phyloP scores from a whole-genome alignment of 2,888 invertebrate species.

The Zaprionus bogoriensis region DNA sequence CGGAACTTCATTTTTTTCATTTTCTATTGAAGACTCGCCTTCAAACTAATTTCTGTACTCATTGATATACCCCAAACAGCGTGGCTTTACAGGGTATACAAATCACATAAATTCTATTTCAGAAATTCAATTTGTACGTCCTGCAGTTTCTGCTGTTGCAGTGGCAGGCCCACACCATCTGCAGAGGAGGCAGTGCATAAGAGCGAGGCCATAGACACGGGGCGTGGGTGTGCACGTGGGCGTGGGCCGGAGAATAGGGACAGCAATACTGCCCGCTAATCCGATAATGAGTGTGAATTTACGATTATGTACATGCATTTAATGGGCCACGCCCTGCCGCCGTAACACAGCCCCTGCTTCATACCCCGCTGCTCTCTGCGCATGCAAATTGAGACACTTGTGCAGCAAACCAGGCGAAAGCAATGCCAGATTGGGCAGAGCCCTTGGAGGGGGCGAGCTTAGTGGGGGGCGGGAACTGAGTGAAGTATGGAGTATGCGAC shows the following conservation, averaged over 20 bases:
- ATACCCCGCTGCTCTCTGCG: conserved; percentile 37
- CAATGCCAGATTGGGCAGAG: background rate
- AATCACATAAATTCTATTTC: conserved; percentile 51
- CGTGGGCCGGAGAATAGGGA: background rate
- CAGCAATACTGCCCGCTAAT: conserved; percentile 55
- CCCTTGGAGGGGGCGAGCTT: background rate
- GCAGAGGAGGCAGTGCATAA: too few relatives aligned
- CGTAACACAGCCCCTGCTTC: background rate
- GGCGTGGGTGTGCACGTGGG: background rate
- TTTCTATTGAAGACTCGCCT: too few relatives aligned
- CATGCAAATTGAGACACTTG: conserved; percentile 74
- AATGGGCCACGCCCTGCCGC: conserved; percentile 42
- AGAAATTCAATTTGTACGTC: conserved; percentile 58
- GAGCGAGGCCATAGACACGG: too few relatives aligned
- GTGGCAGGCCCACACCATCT: too few relatives aligned
- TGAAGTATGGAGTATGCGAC: conserved; percentile 14
- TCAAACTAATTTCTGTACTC: too few relatives aligned
- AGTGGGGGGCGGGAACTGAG: background rate
- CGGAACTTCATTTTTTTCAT: too few relatives aligned
- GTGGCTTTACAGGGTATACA: conserved; percentile 4
- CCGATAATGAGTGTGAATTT: conserved; percentile 76
- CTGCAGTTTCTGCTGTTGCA: conserved; percentile 21
- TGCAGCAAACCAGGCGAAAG: conserved; percentile 41
- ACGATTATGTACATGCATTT: conserved; percentile 73
- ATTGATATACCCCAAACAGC: background rate